phyloP scores from a whole-genome alignment of 2,113 vertebrate genomes.

The Anoura caudifer region DNA sequence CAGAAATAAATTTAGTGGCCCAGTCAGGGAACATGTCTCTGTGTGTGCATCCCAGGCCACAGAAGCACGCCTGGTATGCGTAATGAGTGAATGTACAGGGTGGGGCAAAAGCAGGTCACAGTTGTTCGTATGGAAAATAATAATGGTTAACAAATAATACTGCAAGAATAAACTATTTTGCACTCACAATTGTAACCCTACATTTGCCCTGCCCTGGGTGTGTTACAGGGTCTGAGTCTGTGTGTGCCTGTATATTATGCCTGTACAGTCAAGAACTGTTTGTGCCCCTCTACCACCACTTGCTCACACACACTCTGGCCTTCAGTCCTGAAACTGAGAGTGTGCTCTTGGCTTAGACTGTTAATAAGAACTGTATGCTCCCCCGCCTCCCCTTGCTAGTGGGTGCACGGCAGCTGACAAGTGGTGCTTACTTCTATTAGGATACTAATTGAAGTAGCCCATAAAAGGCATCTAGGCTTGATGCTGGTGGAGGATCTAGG shows the following conservation, averaged over 20 bases:
- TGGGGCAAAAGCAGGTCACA: not conserved
- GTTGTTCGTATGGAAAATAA: not conserved
- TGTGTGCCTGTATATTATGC: not conserved
- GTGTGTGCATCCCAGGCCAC: not conserved
- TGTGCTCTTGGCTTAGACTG: not conserved
- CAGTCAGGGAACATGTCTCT: not conserved
- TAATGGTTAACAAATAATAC: no score
- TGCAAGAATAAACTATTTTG: no score
- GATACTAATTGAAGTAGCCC: constrained; percentile 8
- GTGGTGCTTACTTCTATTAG: not conserved
- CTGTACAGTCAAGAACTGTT: not conserved
- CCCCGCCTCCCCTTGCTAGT: not conserved
- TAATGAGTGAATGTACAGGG: not conserved
- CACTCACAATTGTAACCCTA: not conserved
- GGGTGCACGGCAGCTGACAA: not conserved
- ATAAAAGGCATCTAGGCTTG: constrained; percentile 29
- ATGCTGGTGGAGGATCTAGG: not conserved
- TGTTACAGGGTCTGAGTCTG: not conserved
- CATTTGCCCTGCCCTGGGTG: not conserved
- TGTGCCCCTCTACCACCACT: not conserved
- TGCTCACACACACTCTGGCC: no score
- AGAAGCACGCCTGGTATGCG: not conserved
- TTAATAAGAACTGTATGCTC: not conserved
- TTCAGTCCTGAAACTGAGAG: not conserved
- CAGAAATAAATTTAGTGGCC: not conserved